Conservation (phyloP, 2,888 invertebrate species). For the Phengaris alcon region DNA sequence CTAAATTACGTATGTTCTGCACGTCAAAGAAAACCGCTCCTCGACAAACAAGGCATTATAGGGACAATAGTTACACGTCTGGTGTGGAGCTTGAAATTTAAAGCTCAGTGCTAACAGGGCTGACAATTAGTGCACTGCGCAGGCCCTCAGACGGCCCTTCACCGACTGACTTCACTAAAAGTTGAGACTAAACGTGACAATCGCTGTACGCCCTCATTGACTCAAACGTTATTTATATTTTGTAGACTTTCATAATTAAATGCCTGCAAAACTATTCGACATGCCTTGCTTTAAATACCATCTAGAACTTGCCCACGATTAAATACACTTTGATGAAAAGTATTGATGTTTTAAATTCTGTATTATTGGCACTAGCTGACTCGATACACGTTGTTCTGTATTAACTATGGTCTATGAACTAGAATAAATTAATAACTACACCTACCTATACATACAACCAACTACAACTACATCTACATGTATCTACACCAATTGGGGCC, state of each 20-base stretch:
- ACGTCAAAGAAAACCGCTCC: slow-evolving; percentile 35
- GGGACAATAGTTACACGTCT: slow-evolving; percentile 34
- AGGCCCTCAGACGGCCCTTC: slow-evolving; percentile 59
- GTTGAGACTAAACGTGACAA: slow-evolving; percentile 55
- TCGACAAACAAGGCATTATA: slow-evolving; percentile 33
- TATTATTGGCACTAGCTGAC: too few species aligned
- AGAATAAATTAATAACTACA: too few species aligned
- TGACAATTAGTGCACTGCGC: slow-evolving; percentile 61
- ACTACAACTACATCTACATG: too few species aligned
- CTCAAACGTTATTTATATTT: slow-evolving; percentile 27
- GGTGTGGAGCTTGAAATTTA: slow-evolving; percentile 36
- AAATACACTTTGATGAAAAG: too few species aligned
- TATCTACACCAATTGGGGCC: too few species aligned
- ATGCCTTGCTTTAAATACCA: too few species aligned
- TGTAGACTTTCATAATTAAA: neutral
- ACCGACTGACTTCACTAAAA: slow-evolving; percentile 43
- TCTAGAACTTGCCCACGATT: too few species aligned
- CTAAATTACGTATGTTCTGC: slow-evolving; percentile 9
- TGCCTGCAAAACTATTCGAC: neutral
- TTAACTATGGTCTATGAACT: too few species aligned
- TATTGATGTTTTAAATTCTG: too few species aligned
- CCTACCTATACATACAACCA: too few species aligned
- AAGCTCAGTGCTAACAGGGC: slow-evolving; percentile 42
- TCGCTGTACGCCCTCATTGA: slow-evolving; percentile 40
- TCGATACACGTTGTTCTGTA: too few species aligned